A percentile compares a stretch with the other conserved stretches of the same genome.
These are phyloP conservation scores for Crotalus adamanteus DNA, from an alignment of 2,797 vertebrate species.

Conservation along the genomic window DNA sequence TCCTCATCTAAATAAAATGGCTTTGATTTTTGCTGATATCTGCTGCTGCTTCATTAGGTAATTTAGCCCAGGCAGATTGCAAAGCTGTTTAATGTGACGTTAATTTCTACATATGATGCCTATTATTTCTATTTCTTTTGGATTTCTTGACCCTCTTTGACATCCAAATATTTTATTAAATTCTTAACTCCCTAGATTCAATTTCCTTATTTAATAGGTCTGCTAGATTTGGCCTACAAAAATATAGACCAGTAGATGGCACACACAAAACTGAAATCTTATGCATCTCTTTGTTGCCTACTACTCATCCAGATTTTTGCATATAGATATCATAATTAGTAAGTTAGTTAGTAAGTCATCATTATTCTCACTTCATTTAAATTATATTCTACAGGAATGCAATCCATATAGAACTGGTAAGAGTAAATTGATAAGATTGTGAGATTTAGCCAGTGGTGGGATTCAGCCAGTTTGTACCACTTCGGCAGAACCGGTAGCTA, in stretches of 20 bases:
- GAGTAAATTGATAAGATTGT: not conserved
- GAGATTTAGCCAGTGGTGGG: not conserved
- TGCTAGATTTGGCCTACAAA: not conserved
- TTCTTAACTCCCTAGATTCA: not conserved
- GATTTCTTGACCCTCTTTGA: not conserved
- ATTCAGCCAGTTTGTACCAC: too few relatives aligned
- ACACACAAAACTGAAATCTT: not conserved
- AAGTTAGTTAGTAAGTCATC: too few relatives aligned
- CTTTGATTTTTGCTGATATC: not conserved
- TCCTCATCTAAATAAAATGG: not conserved
- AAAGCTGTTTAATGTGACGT: not conserved
- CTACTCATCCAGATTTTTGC: not conserved
- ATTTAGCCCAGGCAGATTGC: not conserved
- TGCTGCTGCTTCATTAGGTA: not conserved
- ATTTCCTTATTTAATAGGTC: not conserved
- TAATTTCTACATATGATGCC: not conserved
- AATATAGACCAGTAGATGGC: not conserved
- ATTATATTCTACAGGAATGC: not conserved
- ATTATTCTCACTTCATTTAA: slow-evolving; percentile 5
- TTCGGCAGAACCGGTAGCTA: too few relatives aligned
- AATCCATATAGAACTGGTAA: not conserved
- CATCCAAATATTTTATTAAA: not conserved
- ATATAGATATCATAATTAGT: not conserved
- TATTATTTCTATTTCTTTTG: not conserved
- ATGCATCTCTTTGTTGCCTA: not conserved